phyloP scores from a whole-genome alignment of 2,113 vertebrate species.

The Chascanopsetta lugubris region DNA sequence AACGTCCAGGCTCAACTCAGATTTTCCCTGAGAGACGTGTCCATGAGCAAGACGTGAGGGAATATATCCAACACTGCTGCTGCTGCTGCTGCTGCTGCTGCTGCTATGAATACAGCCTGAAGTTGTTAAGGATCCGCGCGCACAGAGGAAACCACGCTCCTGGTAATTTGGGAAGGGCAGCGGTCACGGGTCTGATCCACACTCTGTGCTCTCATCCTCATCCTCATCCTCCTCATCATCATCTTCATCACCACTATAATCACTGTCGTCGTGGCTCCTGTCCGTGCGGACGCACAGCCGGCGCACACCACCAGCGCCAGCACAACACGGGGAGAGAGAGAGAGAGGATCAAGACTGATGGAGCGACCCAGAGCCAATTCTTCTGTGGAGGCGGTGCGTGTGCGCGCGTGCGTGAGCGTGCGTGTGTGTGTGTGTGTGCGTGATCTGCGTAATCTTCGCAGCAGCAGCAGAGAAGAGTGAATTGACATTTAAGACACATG shows the following conservation, averaged over 20 bases:
- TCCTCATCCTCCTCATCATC: slow-evolving; percentile 29
- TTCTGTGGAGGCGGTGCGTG: slow-evolving; percentile 57
- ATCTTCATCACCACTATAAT: slow-evolving; percentile 7
- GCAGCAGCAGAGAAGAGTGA: slow-evolving; percentile 28
- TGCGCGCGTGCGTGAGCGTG: slow-evolving; percentile 26
- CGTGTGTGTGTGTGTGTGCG: slow-evolving; percentile 23
- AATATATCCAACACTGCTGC: background rate
- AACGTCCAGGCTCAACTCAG: slow-evolving; percentile 53
- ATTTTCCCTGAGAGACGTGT: slow-evolving; percentile 33
- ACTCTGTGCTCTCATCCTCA: slow-evolving; percentile 41
- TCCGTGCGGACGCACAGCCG: slow-evolving; percentile 32
- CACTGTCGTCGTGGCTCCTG: slow-evolving; percentile 31
- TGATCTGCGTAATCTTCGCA: slow-evolving; percentile 38
- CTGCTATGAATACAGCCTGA: no score
- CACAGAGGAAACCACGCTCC: slow-evolving; percentile 6
- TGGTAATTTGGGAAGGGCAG: slow-evolving; percentile 13
- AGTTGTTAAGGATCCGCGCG: slow-evolving; percentile 49
- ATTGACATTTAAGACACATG: slow-evolving; percentile 35
- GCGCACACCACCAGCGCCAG: slow-evolving; percentile 10
- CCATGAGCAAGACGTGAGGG: slow-evolving; percentile 9
- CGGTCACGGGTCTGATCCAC: slow-evolving; percentile 53
- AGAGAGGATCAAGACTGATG: slow-evolving; percentile 62
- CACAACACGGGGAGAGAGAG: slow-evolving; percentile 45
- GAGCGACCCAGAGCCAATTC: slow-evolving; percentile 68
- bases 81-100: background rate